Evolutionary conservation across 2,888 invertebrate species (phyloP), one percentile per base, ranked within the genome.

Genomic region (Coremacera marginata): DNA sequence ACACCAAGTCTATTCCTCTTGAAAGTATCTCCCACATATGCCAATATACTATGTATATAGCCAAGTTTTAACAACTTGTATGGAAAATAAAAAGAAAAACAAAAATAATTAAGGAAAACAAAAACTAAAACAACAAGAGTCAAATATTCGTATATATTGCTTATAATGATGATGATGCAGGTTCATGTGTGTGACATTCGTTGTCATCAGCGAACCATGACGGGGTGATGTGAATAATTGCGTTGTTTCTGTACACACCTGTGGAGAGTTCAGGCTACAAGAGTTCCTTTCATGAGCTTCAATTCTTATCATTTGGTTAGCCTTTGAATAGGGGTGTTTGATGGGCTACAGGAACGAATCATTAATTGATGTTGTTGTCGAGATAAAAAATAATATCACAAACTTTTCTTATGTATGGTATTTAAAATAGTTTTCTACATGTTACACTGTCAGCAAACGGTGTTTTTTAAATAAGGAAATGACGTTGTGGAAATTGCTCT

Each of bases 171-270:
- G 63, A 73, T 73, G 76, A 74, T 79, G 79, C 79, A 79, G 76
- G 76, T 77, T 74, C 77, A 78, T 77, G 77, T 78, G 78, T 76
- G 70, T 70, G 57, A 55, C 51, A 31, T n/a, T 31, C 57, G 57
- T 60, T 22, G 52, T 67, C 52, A 60, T 16, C 81, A 79, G 57
- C 79, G 79, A 81, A 81, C 75, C 79, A 76, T 81, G 79, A 78
- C 79, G 51, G 75, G 63, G 60, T 76, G 78, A 71, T 74, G 76
- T 78, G 67, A 76, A 73, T 78, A 70, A 78, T 78, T 78, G 75
- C 77, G 44, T 63, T 74, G 74, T 76, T 70, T 31, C 9, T 31
- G 70, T 51, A 51, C 51, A 27, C n/a, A 55, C 70, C 51, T 70
- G 70, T 71, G 55, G 51, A 31, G 31, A 68, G 68, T 49, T 16